Evolutionary conservation across 2,888 invertebrate genomes (phyloP), one percentile per base, ranked within the genome.

Genomic region (Campoplex nolae): DNA sequence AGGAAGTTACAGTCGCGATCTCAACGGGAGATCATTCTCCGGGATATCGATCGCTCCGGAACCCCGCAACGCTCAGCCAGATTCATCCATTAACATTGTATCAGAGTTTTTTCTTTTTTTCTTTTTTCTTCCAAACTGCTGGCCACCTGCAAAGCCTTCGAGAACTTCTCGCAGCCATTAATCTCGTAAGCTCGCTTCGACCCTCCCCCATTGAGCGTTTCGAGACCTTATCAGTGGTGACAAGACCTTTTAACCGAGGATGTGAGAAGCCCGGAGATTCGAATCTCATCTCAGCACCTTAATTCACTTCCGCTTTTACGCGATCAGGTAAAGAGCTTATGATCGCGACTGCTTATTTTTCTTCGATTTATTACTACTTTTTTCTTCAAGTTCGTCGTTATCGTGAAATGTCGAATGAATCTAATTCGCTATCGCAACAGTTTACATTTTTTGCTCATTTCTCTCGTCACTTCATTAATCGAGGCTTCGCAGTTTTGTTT

Each of bases 11-110:
- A 32, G 70, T 56, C 67, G 42, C 67, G 42, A 38, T 76, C 76
- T n/a, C 83, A 48, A 71, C 83, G 76, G 83, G 83, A 83, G 70
- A 70, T 81, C 71, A 11, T n/a, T 28, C 62, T 9, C 35, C n/a
- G 67, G 38, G 28, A 58, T 65, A 65, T 73, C 73, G 51, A 81
- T 74, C 54, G 54, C 16, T 23, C 16, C 32, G 16, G 81, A 67
- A 51, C 74, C 65, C 81, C 38, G 54, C 67, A 9, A 67, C 32
- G 51, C 74, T 48, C 65, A 54, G 28, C 74, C 74, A 65, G 65
- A 67, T 74, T 81, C 67, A 54, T 48, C 67, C 81, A 81, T 81
- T 74, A 81, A 67, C 38, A 35, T 67, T 54, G 42, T 56, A 56
- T 32, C 32, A 32, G 16, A 62, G 62, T 28, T 67, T 51, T n/a